phyloP scores from a whole-genome alignment of 2,888 invertebrate genomes.

The Nymphalis urticae region DNA sequence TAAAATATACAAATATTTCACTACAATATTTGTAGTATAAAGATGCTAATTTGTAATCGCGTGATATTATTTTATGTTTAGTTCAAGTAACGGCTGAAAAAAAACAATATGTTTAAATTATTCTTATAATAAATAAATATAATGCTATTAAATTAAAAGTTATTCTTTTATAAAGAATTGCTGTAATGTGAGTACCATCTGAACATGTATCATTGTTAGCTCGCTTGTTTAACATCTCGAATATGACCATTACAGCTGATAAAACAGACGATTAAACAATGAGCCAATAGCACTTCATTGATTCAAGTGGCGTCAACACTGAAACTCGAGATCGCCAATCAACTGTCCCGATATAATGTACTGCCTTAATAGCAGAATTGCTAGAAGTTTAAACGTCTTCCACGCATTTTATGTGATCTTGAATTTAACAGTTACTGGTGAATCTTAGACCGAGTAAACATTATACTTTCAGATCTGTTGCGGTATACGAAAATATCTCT shows the following conservation, averaged over 20 bases:
- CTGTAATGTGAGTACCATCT: slow-evolving; percentile 7
- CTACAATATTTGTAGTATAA: no score
- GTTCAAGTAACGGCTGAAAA: no score
- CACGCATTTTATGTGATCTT: background rate
- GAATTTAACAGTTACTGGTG: slow-evolving; percentile 4
- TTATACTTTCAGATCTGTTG: slow-evolving; percentile 5
- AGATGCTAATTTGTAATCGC: no score
- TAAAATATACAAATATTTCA: no score
- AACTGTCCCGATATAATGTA: slow-evolving; percentile 42
- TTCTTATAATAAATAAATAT: no score
- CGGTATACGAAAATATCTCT: slow-evolving; percentile 11
- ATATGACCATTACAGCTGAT: slow-evolving; percentile 70
- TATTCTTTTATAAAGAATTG: background rate
- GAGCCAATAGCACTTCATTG: slow-evolving; percentile 75
- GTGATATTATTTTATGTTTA: no score
- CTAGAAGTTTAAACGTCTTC: slow-evolving; percentile 9
- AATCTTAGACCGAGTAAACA: background rate
- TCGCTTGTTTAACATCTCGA: slow-evolving; percentile 26
- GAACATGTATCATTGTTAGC: slow-evolving; percentile 14
- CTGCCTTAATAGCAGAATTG: slow-evolving; percentile 19
- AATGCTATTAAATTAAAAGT: no score
- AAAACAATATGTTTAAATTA: no score
- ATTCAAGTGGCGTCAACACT: slow-evolving; percentile 71
- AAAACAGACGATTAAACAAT: slow-evolving; percentile 77
- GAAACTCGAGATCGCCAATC: slow-evolving; percentile 72